Evolutionary conservation across 1,140 invertebrate species (phyloP), one percentile per base, ranked within the genome.

Genomic region (Tetranychus urticae): DNA sequence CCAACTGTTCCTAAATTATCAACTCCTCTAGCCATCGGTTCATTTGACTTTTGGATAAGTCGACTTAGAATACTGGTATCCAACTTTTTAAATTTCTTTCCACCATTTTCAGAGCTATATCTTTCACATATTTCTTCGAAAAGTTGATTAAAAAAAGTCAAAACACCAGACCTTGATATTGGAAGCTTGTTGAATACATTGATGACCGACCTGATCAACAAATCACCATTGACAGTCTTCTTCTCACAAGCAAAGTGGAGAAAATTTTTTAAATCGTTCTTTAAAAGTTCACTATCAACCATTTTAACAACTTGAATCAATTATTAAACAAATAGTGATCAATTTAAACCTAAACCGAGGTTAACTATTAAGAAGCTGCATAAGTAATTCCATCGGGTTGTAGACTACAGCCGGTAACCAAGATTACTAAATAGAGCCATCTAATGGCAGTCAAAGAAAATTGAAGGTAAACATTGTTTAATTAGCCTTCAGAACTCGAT

Each of bases 181-280:
- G 59, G 54, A 57, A 60, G 39, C 37, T 57, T 3, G 14, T 57
- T 39, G 33, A 63, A 54, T 7, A 63, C 13, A 58, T 23, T 10
- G 2, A 60, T 56, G 2, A 52, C 14, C n/a, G 62, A 47, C 34
- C 50, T 42, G n/a, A 63, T 48, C 5, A 63, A 23, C 36, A 36
- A 39, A 14, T 61, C 59, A 50, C 6, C 33, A 33, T 14, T n/a
- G 39, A 48, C 35, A 14, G 31, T 13, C 39, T 63, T 56, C 10
- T 54, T 33, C 42, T 63, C 62, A 34, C 52, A 57, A 2, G 50
- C 34, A 62, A 63, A 63, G 23, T 63, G 47, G 12, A 62, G 33
- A 61, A 63, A 63, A 12, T 36, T 34, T 42, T 60, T 61, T 55
- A 63, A 58, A 3, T 55, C 54, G 14, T 12, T 23, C 33, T 33